Evolutionary conservation across 2,888 invertebrate genomes (phyloP), one percentile per base, ranked within the genome.

Genomic region (Prostheceraeus crozeri): DNA sequence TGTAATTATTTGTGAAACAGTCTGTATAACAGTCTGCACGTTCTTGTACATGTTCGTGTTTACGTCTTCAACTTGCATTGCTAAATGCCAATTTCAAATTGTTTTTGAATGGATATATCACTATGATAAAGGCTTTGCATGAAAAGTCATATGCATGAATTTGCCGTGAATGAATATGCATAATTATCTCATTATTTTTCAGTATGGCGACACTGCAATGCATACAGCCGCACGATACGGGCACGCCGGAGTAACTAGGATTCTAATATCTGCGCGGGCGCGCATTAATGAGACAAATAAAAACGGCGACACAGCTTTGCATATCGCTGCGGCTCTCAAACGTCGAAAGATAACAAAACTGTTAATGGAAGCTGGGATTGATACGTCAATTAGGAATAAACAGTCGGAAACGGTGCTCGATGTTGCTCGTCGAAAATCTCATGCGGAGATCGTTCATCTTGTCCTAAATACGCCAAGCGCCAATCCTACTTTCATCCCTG

Each of bases 181-280:
- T n/a, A n/a, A n/a, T n/a, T 56, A 11, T 51, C 27, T 46, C 35
- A 19, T 36, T 23, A 51, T 23, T 51, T 72, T 80, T 16, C 79
- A 89, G 88, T 93, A 91, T 74, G 91, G 91, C 3, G 93, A 93
- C 74, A 89, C 91, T 0, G 84, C 93, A 0, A 80, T 94, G 25
- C 93, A 94, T 77, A 93, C 93, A 1, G 87, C 90, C 1, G 89
- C 90, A 3, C 82, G 93, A 21, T 93, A 94, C 75, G 93, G 93
- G 0, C 94, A 94, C 78, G 91, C 91, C 0, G 93, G 93, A 1
- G 93, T 91, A 62, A 87, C 90, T 0, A 82, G 93, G 57, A 91
- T 94, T 68, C 82, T 94, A 57, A 84, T 94, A 67, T 90, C 90
- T 33, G 93, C 90, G 0, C 82, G 85, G 67, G 86, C 87, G 73